phyloP scores from a whole-genome alignment of 2,113 vertebrate species.

The Thalassoma bifasciatum region DNA sequence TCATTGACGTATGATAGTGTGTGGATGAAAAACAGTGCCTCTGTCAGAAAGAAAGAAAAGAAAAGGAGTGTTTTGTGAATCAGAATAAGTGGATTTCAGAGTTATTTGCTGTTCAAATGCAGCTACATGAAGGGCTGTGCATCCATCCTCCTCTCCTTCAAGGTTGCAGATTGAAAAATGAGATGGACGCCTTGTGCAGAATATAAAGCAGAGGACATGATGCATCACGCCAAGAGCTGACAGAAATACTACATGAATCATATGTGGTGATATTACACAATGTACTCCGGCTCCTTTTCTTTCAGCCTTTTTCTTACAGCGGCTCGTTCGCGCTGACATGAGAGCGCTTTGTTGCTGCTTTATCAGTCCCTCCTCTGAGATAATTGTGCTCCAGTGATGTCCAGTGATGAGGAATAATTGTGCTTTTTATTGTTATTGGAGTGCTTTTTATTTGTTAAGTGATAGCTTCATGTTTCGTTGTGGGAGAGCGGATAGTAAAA shows the following conservation, averaged over 20 bases:
- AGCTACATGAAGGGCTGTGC: not conserved
- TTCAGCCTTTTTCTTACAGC: not conserved
- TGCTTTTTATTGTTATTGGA: not conserved
- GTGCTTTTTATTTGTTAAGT: not conserved
- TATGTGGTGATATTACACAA: slow-evolving; percentile 50
- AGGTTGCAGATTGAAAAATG: slow-evolving; percentile 28
- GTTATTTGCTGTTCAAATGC: not conserved
- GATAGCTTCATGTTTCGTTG: not conserved
- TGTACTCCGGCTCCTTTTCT: slow-evolving; percentile 28
- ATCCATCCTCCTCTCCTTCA: slow-evolving; percentile 31
- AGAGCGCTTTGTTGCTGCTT: not conserved
- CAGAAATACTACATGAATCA: slow-evolving; percentile 65
- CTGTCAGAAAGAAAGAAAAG: not conserved
- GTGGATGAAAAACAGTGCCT: not conserved
- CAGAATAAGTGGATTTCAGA: not conserved
- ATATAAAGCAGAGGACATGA: slow-evolving; percentile 46
- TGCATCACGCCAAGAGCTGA: slow-evolving; percentile 43
- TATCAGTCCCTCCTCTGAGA: not conserved
- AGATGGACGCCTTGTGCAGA: slow-evolving; percentile 30
- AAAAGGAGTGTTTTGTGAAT: not conserved
- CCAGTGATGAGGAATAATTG: not conserved
- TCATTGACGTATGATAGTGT: not conserved
- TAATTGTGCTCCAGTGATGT: not conserved
- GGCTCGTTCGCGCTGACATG: slow-evolving; percentile 11
- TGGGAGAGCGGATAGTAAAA: not conserved